These are phyloP conservation scores for Xestoiulus laeticollis DNA, from an alignment of 2,888 invertebrate species.

Conservation along the genomic window DNA sequence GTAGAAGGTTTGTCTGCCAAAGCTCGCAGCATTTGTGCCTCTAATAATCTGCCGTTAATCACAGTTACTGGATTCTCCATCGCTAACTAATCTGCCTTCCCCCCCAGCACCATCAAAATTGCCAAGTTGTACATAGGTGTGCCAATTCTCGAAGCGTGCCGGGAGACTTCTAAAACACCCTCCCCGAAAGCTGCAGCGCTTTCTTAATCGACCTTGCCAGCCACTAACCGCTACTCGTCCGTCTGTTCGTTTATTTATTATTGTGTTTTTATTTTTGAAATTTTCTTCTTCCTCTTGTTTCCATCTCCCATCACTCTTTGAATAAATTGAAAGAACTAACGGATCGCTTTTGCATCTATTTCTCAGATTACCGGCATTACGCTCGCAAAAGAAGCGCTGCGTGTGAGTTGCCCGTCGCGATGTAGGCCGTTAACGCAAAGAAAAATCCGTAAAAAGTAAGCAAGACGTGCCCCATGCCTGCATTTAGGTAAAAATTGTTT, in stretches of 20 bases:
- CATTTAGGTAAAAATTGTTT: not conserved
- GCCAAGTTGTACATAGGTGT: slow-evolving; percentile 31
- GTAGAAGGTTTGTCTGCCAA: not conserved
- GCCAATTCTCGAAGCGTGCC: not conserved
- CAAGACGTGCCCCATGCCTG: not conserved
- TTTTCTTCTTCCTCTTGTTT: not conserved
- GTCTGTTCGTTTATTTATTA: slow-evolving; percentile 31
- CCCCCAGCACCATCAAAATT: not conserved
- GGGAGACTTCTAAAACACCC: not conserved
- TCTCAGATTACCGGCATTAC: slow-evolving; percentile 11
- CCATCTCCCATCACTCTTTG: not conserved
- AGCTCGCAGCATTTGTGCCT: not conserved
- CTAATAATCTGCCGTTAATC: not conserved
- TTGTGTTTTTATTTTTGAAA: not conserved
- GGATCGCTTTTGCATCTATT: not conserved
- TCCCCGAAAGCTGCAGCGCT: not conserved
- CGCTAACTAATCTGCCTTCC: not conserved
- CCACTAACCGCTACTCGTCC: slow-evolving; percentile 21
- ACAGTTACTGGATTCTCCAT: not conserved
- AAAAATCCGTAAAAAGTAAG: not conserved
- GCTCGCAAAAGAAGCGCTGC: slow-evolving; percentile 39
- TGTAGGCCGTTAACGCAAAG: not conserved
- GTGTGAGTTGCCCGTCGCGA: not conserved
- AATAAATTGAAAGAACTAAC: slow-evolving; percentile 24
- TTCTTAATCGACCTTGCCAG: not conserved